A percentile compares a stretch with the other conserved stretches of the same genome.
Evolutionary conservation across 2,888 invertebrate genomes (phyloP).

Genomic region (Sycophila texana): DNA sequence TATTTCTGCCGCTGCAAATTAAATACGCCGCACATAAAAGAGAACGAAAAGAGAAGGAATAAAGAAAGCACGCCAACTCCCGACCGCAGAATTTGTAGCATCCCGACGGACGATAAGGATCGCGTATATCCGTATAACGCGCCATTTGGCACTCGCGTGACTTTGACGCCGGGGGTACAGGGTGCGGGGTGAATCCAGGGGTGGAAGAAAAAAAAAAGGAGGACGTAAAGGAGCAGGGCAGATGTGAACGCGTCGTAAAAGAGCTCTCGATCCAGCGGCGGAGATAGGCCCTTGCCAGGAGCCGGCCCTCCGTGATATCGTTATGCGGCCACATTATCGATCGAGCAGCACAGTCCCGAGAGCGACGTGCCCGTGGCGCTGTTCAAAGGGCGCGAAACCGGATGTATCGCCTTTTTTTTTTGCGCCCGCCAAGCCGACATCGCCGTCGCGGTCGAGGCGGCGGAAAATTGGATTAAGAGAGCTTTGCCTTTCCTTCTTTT

Average conservation of each 20-base stretch:
- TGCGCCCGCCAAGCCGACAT: not conserved
- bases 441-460: not conserved
- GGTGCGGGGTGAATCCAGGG: not conserved
- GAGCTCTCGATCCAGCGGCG: not conserved
- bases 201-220: not conserved
- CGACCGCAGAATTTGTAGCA: slow-evolving; percentile 48
- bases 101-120: slow-evolving; percentile 42
- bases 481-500: not conserved
- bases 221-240: slow-evolving; percentile 5
- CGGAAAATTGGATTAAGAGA: not conserved
- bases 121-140: slow-evolving; percentile 2
- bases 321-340: slow-evolving; percentile 69
- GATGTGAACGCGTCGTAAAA: not conserved
- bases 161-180: slow-evolving; percentile 42
- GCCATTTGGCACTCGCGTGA: slow-evolving; percentile 50
- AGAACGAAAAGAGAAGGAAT: slow-evolving; percentile 60
- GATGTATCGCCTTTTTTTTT: not conserved
- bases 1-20: no score
- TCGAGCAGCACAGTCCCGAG: slow-evolving; percentile 49
- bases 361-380: slow-evolving; percentile 30
- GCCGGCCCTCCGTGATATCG: slow-evolving; percentile 66
- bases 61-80: slow-evolving; percentile 45
- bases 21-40: no score
- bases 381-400: slow-evolving; percentile 7
- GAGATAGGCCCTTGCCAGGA: slow-evolving; percentile 1